These are phyloP conservation scores for Parambassis ranga DNA, from an alignment of 2,797 vertebrate genomes.

Conservation along the genomic window DNA sequence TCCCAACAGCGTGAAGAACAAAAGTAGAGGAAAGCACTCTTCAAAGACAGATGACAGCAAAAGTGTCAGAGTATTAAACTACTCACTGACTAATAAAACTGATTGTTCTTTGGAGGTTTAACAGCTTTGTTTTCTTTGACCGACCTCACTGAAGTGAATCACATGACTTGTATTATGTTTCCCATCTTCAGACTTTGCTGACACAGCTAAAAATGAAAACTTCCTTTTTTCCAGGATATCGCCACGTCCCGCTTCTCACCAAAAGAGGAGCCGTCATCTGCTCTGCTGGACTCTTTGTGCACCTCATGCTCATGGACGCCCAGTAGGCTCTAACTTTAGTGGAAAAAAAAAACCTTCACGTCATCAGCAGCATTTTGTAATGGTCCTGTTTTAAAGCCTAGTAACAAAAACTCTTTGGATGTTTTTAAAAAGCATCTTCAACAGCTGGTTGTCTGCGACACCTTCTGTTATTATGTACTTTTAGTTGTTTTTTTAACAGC, in stretches of 20 bases:
- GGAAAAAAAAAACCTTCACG: background rate
- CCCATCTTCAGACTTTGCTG: background rate
- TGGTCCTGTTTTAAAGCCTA: conserved; percentile 14
- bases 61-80: background rate
- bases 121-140: background rate
- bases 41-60: background rate
- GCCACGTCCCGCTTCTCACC: conserved; percentile 90
- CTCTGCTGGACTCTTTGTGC: conserved; percentile 90
- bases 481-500: background rate
- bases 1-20: background rate
- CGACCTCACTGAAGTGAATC: no score
- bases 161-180: background rate
- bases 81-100: no score
- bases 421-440: background rate
- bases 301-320: conserved; percentile 77
- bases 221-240: conserved; percentile 84
- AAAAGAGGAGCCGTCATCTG: conserved; percentile 85
- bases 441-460: conserved; percentile 22
- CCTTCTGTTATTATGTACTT: conserved; percentile 10
- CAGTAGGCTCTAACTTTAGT: conserved; percentile 25
- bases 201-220: background rate
- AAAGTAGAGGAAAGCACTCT: background rate
- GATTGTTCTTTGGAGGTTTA: no score
- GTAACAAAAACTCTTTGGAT: conserved; percentile 6
- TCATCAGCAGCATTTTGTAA: background rate